phyloP scores from a whole-genome alignment of 2,888 invertebrate species.

The Cheilosia urbana region DNA sequence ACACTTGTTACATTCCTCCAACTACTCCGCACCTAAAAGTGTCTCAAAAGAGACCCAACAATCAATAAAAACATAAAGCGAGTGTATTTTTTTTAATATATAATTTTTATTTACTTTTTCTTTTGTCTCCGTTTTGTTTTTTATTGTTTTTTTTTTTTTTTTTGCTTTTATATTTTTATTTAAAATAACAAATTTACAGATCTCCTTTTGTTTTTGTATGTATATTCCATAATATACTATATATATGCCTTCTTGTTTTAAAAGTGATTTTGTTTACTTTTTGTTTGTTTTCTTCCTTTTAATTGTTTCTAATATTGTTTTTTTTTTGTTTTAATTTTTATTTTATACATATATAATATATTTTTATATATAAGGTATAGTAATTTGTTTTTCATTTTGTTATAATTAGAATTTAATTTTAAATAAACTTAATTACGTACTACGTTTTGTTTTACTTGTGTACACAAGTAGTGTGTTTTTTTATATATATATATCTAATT shows the following conservation, averaged over 20 bases:
- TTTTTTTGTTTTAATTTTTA: slow-evolving; percentile 1
- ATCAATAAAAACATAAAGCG: slow-evolving; percentile 13
- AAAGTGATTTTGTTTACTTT: slow-evolving; percentile 53
- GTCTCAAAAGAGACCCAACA: background rate
- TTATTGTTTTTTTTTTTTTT: slow-evolving; percentile 53
- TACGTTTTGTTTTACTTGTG: slow-evolving; percentile 58
- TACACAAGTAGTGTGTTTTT: slow-evolving; percentile 55
- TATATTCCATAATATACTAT: slow-evolving; percentile 73
- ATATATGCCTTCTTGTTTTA: slow-evolving; percentile 67
- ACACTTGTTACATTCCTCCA: too few relatives aligned
- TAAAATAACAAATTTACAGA: slow-evolving; percentile 76
- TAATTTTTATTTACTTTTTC: slow-evolving; percentile 68
- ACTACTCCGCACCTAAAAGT: too few relatives aligned
- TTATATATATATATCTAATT: slow-evolving; percentile 71
- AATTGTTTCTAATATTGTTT: slow-evolving; percentile 68
- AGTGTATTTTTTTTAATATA: slow-evolving; percentile 63
- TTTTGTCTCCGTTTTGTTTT: slow-evolving; percentile 60
- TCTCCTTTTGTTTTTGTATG: slow-evolving; percentile 64
- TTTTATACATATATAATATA: slow-evolving; percentile 57
- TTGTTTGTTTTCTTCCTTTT: slow-evolving; percentile 37
- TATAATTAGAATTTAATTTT: slow-evolving; percentile 64
- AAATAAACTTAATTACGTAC: slow-evolving; percentile 68
- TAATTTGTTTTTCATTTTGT: slow-evolving; percentile 44
- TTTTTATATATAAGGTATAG: slow-evolving; percentile 53
- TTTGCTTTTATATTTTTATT: slow-evolving; percentile 73